Base-by-base conservation (phyloP, 2,113 vertebrate genomes). In the Antennarius striatus region DNA sequence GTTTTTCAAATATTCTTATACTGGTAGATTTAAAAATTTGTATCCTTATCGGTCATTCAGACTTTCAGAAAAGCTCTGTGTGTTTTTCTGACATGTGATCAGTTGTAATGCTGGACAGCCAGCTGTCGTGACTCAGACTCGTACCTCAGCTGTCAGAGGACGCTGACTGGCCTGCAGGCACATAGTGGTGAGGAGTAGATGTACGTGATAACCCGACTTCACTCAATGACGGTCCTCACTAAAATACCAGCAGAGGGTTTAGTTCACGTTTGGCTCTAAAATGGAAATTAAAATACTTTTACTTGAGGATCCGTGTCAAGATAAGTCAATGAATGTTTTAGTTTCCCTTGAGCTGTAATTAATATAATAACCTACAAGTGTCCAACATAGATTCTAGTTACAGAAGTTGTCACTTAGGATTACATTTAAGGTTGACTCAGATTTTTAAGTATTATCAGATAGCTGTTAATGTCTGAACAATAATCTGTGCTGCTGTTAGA, bases 171-270 rank as follows among this genome's bases (percentile, higher is more conserved):
- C 43, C n/a, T 50, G 61, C 55, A 1, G 30, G 52, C 80, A 84
- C 17, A 40, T 68, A 68, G 63, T 12, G 17, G 9, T 63, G 48
- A 79, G 69, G 68, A 80, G 81, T 52, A 68, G 67, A 48, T 55
- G 80, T 84, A 86, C 72, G 85, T 90, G 87, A 88, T 79, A 75
- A 85, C 54, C 80, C 56, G 79, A 83, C 78, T 83, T 76, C 59
- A 64, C 46, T 86, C 63, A 75, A 73, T 66, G 80, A 83, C 82
- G 22, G 79, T 62, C 75, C 22, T 68, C 52, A 72, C 71, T 63
- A 75, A 84, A 50, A 66, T 73, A 42, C 68, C 5, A 22, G 1
- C 2, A 8, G 11, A 61, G 60, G 2, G 16, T 73, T 10, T 55
- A 45, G 68, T 68, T 89, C 52, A 77, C 72, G 30, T 63, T 81